Evolutionary conservation across 2,113 vertebrate species (phyloP).

Genomic region (Rhipidura dahli): DNA sequence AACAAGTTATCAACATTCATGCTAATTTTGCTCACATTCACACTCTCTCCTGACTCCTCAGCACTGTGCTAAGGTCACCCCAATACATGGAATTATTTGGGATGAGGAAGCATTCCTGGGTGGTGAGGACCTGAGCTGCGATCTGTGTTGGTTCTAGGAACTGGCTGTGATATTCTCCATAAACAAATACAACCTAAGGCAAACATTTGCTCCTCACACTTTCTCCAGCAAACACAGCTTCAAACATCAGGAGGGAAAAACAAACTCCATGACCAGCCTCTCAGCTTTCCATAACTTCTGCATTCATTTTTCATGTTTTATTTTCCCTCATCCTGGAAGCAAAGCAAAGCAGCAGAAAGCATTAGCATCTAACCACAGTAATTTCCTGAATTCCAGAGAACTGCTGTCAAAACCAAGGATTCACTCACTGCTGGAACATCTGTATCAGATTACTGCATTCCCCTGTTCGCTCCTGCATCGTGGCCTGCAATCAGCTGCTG

Average conservation of each 20-base stretch:
- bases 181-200: not conserved
- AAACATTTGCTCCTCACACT: not conserved
- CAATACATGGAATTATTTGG: not conserved
- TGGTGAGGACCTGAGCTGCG: not conserved
- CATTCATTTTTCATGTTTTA: not conserved
- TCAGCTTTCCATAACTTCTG: not conserved
- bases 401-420: constrained; percentile 39
- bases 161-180: not conserved
- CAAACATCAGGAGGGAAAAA: not conserved
- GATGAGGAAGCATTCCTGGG: not conserved
- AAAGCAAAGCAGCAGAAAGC: not conserved
- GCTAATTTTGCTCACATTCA: not conserved
- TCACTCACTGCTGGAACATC: constrained; percentile 6
- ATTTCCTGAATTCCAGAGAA: constrained; percentile 52
- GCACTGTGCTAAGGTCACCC: not conserved
- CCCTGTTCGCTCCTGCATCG: not conserved
- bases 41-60: not conserved
- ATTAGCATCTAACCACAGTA: constrained; percentile 32
- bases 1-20: not conserved
- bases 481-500: not conserved
- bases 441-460: constrained; percentile 42
- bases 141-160: not conserved
- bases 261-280: not conserved
- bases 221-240: not conserved
- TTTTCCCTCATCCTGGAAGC: constrained; percentile 4